These are phyloP conservation scores for Saturnia japonica DNA, from an alignment of 2,888 invertebrate genomes.

Conservation along the genomic window DNA sequence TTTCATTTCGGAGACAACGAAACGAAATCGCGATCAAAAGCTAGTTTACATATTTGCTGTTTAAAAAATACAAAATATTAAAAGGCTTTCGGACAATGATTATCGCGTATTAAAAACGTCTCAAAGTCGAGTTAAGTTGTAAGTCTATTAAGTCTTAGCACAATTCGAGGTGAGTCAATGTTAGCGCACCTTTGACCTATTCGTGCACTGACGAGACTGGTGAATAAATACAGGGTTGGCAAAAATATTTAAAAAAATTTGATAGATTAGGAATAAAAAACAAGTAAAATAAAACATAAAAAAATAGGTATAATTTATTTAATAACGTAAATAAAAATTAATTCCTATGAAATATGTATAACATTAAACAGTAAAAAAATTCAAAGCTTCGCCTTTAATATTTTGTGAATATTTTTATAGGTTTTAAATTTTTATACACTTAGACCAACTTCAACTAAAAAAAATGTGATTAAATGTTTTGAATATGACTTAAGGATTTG, in stretches of 20 bases:
- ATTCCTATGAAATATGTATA: neutral
- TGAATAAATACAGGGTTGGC: slow-evolving; percentile 1
- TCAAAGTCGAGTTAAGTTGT: slow-evolving; percentile 12
- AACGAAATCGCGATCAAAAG: no score
- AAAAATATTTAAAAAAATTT: neutral
- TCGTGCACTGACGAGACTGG: slow-evolving; percentile 2
- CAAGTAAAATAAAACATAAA: neutral
- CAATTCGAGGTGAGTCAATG: slow-evolving; percentile 35
- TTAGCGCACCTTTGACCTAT: slow-evolving; percentile 44
- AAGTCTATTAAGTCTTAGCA: slow-evolving; percentile 14
- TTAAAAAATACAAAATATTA: neutral
- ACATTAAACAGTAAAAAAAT: neutral
- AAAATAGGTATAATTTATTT: neutral
- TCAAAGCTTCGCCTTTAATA: neutral
- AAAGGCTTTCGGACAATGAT: neutral
- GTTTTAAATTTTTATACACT: no score
- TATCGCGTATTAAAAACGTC: slow-evolving; percentile 9
- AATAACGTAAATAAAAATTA: neutral
- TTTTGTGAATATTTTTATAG: no score
- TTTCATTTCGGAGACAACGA: no score
- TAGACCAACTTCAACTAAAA: no score
- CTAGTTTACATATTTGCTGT: no score
- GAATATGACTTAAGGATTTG: no score
- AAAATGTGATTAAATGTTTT: no score
- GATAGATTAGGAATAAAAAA: neutral